phyloP scores from a whole-genome alignment of 1,140 invertebrate genomes.

The Acromyrmex charruanus region DNA sequence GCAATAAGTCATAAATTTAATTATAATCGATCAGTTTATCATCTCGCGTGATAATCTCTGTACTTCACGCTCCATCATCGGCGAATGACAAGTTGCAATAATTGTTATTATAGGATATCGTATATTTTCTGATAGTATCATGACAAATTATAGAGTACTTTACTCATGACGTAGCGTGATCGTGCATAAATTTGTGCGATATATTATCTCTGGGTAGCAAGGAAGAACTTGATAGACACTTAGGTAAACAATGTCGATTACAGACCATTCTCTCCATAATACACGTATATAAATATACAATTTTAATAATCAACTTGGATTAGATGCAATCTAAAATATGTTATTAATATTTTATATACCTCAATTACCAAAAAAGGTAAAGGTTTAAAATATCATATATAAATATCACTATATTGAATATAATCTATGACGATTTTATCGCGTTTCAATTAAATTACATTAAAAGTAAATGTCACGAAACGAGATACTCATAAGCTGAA shows the following conservation, averaged over 20 bases:
- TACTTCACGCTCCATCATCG: conserved; percentile 18
- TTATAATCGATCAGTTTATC: conserved; percentile 33
- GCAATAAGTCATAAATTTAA: conserved; percentile 30
- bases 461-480: conserved; percentile 31
- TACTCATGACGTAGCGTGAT: conserved; percentile 53
- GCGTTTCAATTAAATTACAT: conserved; percentile 32
- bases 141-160: conserved; percentile 51
- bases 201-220: conserved; percentile 50
- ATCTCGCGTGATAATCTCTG: conserved; percentile 22
- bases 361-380: background rate
- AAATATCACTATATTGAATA: background rate
- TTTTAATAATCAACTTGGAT: conserved; percentile 19
- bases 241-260: conserved; percentile 53
- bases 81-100: conserved; percentile 49
- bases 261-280: background rate
- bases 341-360: background rate
- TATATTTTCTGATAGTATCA: conserved; percentile 47
- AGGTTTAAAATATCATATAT: background rate
- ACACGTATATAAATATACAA: conserved; percentile 52
- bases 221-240: conserved; percentile 54
- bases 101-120: conserved; percentile 30
- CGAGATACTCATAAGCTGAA: background rate
- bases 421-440: background rate
- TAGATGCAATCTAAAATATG: conserved; percentile 26
- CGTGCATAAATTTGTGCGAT: conserved; percentile 60